Percentiles rank a stretch among this genome's conserved stretches.
Evolutionary conservation across 2,888 invertebrate genomes (phyloP).

Genomic region (Stegophylla sp.): DNA sequence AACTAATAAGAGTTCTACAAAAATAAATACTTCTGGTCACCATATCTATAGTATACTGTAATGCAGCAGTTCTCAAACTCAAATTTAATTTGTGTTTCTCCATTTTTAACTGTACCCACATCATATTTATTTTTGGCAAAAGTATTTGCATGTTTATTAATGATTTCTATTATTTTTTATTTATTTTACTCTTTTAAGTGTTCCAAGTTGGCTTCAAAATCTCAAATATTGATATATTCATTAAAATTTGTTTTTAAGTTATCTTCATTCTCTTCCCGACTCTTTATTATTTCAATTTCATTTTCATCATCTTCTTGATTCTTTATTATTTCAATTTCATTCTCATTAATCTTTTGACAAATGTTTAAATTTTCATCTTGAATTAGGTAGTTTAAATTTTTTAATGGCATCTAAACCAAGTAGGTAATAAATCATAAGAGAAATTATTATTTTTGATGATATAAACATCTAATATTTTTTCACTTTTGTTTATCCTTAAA

Average conservation of each 20-base stretch:
- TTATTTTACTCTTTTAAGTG: no score
- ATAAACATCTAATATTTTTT: not conserved
- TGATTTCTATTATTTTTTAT: no score
- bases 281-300: not conserved
- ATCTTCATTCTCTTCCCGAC: not conserved
- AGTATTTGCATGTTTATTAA: no score
- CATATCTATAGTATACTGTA: no score
- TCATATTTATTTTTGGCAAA: constrained; percentile 41
- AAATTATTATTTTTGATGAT: not conserved
- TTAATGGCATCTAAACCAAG: constrained; percentile 7
- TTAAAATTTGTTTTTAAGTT: not conserved
- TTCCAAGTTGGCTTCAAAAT: no score
- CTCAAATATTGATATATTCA: not conserved
- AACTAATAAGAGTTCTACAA: no score
- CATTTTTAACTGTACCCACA: not conserved
- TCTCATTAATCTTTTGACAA: constrained; percentile 54
- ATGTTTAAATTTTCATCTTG: constrained; percentile 61
- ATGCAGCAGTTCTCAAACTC: no score
- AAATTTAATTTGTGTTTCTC: constrained; percentile 31
- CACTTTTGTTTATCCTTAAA: not conserved
- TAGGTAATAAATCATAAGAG: not conserved
- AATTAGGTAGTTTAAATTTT: not conserved
- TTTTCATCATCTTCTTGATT: not conserved
- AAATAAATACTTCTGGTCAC: no score
- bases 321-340: not conserved